A percentile compares a stretch with the other conserved stretches of the same genome.
Evolutionary conservation across 2,888 invertebrate genomes (phyloP).

Genomic region (Sarcophaga rosellei): DNA sequence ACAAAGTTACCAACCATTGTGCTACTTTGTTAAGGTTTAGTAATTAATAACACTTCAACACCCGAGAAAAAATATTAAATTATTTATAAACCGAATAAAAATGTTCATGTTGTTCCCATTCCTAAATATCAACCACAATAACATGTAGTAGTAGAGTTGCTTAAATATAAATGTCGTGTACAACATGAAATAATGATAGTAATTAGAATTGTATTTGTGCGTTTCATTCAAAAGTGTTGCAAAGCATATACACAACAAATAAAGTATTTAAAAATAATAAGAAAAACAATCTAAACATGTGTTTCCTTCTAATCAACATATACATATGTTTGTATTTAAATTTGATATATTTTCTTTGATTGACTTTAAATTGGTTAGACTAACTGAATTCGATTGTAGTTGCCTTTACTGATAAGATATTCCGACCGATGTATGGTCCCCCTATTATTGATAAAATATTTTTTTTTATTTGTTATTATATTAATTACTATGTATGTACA

Average conservation of each 20-base stretch:
- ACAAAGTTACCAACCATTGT: slow-evolving; percentile 23
- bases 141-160: neutral
- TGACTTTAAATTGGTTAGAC: slow-evolving; percentile 16
- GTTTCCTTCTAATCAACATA: slow-evolving; percentile 19
- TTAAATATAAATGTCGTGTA: slow-evolving; percentile 1
- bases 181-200: slow-evolving; percentile 11
- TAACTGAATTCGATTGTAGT: too few species aligned
- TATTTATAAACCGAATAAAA: neutral
- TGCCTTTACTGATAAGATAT: neutral
- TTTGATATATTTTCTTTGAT: neutral
- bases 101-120: neutral
- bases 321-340: neutral
- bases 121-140: neutral
- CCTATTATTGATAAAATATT: neutral
- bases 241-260: slow-evolving; percentile 41
- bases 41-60: slow-evolving; percentile 2
- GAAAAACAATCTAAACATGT: neutral
- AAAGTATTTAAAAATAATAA: slow-evolving; percentile 26
- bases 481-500: too few species aligned
- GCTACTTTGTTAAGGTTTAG: slow-evolving; percentile 49
- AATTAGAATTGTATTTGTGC: slow-evolving; percentile 28
- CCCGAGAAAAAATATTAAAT: neutral
- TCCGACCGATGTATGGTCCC: neutral
- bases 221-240: slow-evolving; percentile 36
- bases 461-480: too few species aligned